Evolutionary conservation across 2,797 vertebrate genomes (phyloP), one percentile per base, ranked within the genome.

Genomic region (Ptychadena robeensis): DNA sequence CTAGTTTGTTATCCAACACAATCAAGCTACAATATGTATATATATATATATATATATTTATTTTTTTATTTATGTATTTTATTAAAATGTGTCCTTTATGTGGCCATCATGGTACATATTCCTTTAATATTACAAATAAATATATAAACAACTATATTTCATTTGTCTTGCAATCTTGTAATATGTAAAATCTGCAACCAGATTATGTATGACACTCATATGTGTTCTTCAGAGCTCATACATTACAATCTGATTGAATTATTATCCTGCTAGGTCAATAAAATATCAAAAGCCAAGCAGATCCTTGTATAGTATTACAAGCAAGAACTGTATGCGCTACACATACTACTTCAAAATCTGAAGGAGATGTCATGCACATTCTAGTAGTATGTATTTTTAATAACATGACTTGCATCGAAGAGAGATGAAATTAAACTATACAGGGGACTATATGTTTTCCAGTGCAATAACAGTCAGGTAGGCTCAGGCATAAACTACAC

Each of bases 231-330:
- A 38, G 35, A 75, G 48, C 72, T 61, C 35, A 69, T 76, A 35
- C 65, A 75, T 82, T 69, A 57, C 48, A 66, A 35, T 27, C 44
- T 75, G 64, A 75, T 75, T 82, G 65, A 82, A 75, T 75, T 69
- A 75, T 61, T 40, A 27, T 38, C 80, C 64, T 69, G 48, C 80
- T 63, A 65, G 32, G 57, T 34, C 65, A 30, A 69, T 48, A 75
- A 82, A 74, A 69, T 38, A 82, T 69, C 18, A 63, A 75, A 68
- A 31, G 14, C 80, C 44, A 32, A 37, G 27, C 35, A 31, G n/a
- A 81, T 68, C 30, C 22, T 68, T 35, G 48, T 40, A 25, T 30
- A 67, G n/a, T 44, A 68, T 34, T 59, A 75, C 34, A 64, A 68
- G 61, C 67, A 82, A 59, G 35, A 59, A 59, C 59, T 15, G 30